Percentiles rank a stretch among this genome's conserved stretches.
These are phyloP conservation scores for Caenorhabditis sp. DNA, from an alignment of 2,888 invertebrate genomes.

Conservation along the genomic window DNA sequence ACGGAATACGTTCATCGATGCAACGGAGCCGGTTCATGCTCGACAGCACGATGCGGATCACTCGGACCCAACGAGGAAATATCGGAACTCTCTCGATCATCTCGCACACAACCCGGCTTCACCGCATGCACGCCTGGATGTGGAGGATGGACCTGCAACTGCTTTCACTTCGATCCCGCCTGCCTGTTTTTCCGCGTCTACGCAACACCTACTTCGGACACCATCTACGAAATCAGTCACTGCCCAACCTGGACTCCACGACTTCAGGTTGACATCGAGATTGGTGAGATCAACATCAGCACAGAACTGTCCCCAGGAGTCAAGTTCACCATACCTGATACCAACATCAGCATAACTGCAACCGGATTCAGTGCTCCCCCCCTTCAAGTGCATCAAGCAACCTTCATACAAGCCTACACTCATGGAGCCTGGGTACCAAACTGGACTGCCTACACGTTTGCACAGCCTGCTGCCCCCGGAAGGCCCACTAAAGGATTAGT, in stretches of 20 bases:
- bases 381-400: background rate
- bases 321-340: background rate
- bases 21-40: conserved; percentile 15
- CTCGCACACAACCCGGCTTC: conserved; percentile 22
- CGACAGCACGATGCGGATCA: background rate
- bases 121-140: conserved; percentile 22
- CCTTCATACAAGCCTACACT: background rate
- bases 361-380: background rate
- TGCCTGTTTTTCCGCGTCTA: conserved; percentile 43
- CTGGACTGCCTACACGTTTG: background rate
- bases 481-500: background rate
- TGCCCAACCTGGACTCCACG: conserved; percentile 23
- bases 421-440: background rate
- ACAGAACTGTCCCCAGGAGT: background rate
- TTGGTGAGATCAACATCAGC: background rate
- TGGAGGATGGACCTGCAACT: conserved; percentile 26
- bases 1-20: conserved; percentile 22
- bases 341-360: conserved; percentile 4
- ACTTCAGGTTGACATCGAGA: background rate
- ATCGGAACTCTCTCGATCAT: conserved; percentile 6
- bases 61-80: conserved; percentile 8
- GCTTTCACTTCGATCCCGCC: conserved; percentile 13
- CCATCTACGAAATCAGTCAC: conserved; percentile 11
- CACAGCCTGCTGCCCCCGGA: background rate
- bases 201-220: conserved; percentile 15